Evolutionary conservation across 1,140 invertebrate species (phyloP).

Genomic region (Drosophila takahashii): DNA sequence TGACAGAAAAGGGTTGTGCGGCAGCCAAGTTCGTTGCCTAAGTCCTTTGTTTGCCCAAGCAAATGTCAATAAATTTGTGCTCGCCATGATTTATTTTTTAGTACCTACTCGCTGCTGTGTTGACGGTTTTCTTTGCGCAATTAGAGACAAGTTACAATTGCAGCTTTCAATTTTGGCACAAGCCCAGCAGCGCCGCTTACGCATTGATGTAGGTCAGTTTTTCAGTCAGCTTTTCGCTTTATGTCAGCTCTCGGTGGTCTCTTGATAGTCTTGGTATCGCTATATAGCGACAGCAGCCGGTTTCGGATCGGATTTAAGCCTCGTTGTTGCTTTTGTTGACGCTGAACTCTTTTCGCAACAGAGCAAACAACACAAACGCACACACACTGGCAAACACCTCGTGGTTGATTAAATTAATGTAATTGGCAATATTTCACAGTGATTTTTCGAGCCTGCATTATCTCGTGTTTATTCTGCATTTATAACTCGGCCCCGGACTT

Average conservation of each 20-base stretch:
- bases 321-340: slow-evolving; percentile 39
- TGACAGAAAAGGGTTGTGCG: slow-evolving; percentile 16
- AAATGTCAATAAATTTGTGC: slow-evolving; percentile 65
- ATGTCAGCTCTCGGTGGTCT: slow-evolving; percentile 28
- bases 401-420: slow-evolving; percentile 69
- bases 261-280: not conserved
- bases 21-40: slow-evolving; percentile 66
- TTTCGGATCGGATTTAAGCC: slow-evolving; percentile 57
- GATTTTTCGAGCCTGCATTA: slow-evolving; percentile 11
- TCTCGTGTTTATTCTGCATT: slow-evolving; percentile 61
- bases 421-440: slow-evolving; percentile 62
- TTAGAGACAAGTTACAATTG: slow-evolving; percentile 69
- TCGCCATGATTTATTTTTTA: slow-evolving; percentile 12
- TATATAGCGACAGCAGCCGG: slow-evolving; percentile 54
- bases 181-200: slow-evolving; percentile 55
- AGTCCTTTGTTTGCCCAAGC: slow-evolving; percentile 67
- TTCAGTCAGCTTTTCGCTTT: slow-evolving; percentile 68
- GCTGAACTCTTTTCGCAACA: slow-evolving; percentile 67
- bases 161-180: slow-evolving; percentile 51
- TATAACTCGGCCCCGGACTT: slow-evolving; percentile 30
- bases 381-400: slow-evolving; percentile 16
- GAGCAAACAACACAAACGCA: slow-evolving; percentile 23
- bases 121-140: slow-evolving; percentile 62
- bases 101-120: not conserved
- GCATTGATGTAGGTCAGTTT: slow-evolving; percentile 82